A percentile compares a stretch with the other conserved stretches of the same genome.
phyloP scores from a whole-genome alignment of 2,113 vertebrate genomes.

The Arenaria interpres region DNA sequence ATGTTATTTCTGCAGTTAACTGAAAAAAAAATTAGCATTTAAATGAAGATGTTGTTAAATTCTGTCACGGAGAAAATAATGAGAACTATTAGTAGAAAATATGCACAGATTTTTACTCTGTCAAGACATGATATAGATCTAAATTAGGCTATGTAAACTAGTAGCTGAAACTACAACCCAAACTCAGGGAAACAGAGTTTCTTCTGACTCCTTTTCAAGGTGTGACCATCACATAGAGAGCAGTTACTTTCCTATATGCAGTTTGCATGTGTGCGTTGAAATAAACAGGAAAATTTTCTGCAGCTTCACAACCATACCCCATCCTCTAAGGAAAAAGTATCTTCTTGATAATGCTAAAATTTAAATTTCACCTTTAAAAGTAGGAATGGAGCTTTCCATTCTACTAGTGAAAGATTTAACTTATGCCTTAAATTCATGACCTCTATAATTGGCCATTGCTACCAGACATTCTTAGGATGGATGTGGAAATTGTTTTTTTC shows the following conservation, averaged over 20 bases:
- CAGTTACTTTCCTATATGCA: background rate
- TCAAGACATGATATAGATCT: background rate
- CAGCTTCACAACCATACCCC: background rate
- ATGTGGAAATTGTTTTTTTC: background rate
- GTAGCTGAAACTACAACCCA: background rate
- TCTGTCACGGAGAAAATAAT: conserved; percentile 16
- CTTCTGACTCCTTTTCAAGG: background rate
- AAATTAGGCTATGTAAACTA: background rate
- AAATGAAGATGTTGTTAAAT: conserved; percentile 53
- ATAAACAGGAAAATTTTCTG: background rate
- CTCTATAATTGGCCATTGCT: background rate
- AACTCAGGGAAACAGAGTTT: background rate
- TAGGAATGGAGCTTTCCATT: background rate
- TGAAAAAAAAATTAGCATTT: conserved; percentile 34
- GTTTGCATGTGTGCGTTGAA: background rate
- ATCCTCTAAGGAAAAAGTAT: background rate
- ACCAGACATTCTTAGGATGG: background rate
- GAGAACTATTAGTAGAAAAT: conserved; percentile 40
- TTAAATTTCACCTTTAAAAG: background rate
- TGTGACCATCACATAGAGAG: background rate
- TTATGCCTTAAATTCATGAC: background rate
- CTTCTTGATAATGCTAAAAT: background rate
- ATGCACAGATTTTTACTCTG: background rate
- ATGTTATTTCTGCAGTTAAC: conserved; percentile 24
- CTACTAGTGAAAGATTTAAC: background rate